Evolutionary conservation across 1,140 invertebrate genomes (phyloP).

Genomic region (silkworm (Bombyx mori)): ASM3026992v2 NC_085113.1:4846501-4847000

Average conservation of each 20-base stretch:
- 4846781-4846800: conserved; percentile 6
- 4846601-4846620: conserved; percentile 58
- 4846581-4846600: conserved; percentile 69
- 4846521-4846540: conserved; percentile 67
- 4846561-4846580: conserved; percentile 61
- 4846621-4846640: conserved; percentile 33
- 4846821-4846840: too few relatives aligned
- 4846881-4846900: too few relatives aligned
- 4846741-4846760: conserved; percentile 4
- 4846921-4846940: too few relatives aligned
- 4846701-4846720: conserved; percentile 1
- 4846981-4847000: too few relatives aligned
- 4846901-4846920: too few relatives aligned
- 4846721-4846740: conserved; percentile 2
- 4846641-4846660: conserved; percentile 31
- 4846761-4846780: conserved; percentile 4
- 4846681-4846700: conserved; percentile 1
- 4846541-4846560: conserved; percentile 64
- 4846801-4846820: conserved; percentile 5
- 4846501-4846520: conserved; percentile 65
- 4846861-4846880: too few relatives aligned
- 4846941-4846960: too few relatives aligned
- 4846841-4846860: too few relatives aligned
- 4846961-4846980: too few relatives aligned
- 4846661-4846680: conserved; percentile 13